A percentile compares a stretch with the other conserved stretches of the same genome.
phyloP scores from a whole-genome alignment of 2,113 vertebrate species.

The Megaptera novaeangliae region DNA sequence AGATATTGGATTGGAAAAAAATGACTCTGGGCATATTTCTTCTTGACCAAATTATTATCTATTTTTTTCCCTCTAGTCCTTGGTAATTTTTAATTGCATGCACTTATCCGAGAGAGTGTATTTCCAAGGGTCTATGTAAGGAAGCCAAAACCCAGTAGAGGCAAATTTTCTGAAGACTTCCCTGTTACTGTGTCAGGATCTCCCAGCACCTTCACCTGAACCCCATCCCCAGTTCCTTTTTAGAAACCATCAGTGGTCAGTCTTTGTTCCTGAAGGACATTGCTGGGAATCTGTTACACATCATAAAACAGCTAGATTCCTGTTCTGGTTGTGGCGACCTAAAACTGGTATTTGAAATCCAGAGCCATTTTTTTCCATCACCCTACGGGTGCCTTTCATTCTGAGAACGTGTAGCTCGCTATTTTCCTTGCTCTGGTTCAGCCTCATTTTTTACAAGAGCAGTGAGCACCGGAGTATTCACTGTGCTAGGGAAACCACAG shows the following conservation, averaged over 20 bases:
- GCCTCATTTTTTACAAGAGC: not conserved
- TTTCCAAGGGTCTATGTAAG: not conserved
- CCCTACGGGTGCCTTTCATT: not conserved
- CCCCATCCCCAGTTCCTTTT: not conserved
- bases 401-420: not conserved
- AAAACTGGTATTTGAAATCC: not conserved
- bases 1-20: slow-evolving; percentile 59
- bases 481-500: not conserved
- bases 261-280: not conserved
- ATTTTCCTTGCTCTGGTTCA: not conserved
- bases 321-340: not conserved
- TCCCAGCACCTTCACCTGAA: not conserved
- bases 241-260: not conserved
- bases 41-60: slow-evolving; percentile 58
- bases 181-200: not conserved
- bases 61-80: not conserved
- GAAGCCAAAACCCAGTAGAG: not conserved
- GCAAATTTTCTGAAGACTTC: not conserved
- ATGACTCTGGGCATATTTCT: slow-evolving; percentile 64
- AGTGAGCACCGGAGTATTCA: not conserved
- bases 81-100: slow-evolving; percentile 33
- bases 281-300: not conserved
- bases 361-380: not conserved
- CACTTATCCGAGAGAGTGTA: not conserved
- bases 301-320: not conserved